These are phyloP conservation scores for Probosciger aterrimus DNA, from an alignment of 2,113 vertebrate species.

Conservation along the genomic window DNA sequence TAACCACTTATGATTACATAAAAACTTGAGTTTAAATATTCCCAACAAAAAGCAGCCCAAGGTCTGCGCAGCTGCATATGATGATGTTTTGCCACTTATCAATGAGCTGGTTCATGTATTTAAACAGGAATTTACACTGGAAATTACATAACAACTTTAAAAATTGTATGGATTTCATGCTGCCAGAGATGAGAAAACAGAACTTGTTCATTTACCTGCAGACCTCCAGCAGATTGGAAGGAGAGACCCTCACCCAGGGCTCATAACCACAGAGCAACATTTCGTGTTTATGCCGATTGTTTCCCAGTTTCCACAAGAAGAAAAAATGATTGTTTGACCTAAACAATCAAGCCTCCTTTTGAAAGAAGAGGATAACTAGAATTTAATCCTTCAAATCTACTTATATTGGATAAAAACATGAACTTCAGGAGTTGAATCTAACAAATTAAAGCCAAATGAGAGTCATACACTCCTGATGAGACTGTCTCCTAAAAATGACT, in stretches of 20 bases:
- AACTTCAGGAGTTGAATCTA: background rate
- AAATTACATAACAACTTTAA: background rate
- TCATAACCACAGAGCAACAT: background rate
- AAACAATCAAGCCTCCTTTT: background rate
- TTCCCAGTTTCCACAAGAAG: background rate
- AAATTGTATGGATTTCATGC: background rate
- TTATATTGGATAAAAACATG: background rate
- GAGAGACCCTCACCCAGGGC: background rate
- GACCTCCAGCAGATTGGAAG: background rate
- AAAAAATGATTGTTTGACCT: background rate
- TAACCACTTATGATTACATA: background rate
- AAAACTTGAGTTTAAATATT: background rate
- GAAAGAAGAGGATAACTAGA: background rate
- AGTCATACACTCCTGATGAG: background rate
- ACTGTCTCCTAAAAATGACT: background rate
- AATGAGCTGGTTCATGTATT: background rate
- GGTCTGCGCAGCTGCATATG: background rate
- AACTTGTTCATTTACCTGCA: background rate
- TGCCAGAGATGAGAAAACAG: background rate
- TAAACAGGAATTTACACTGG: background rate
- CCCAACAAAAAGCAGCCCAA: background rate
- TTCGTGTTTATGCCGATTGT: background rate
- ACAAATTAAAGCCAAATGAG: background rate
- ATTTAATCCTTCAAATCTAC: background rate
- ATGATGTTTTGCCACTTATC: background rate